Percentiles rank a stretch among this genome's conserved stretches.
These are phyloP conservation scores for Cataglyphis albicans DNA, from an alignment of 2,888 invertebrate genomes.

Conservation along the genomic window DNA sequence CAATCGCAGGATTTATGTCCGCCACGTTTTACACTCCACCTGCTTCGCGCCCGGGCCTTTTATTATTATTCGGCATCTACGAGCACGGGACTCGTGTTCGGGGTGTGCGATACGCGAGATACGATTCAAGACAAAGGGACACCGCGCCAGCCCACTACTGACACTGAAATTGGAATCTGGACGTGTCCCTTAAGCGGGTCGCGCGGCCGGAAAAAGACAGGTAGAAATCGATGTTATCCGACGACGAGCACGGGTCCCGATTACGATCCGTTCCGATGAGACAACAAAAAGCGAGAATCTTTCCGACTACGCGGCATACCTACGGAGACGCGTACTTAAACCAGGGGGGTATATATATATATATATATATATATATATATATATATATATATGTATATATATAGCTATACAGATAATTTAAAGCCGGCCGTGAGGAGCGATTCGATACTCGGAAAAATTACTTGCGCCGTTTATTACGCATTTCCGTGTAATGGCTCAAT, in stretches of 20 bases:
- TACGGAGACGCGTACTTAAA: conserved; percentile 61
- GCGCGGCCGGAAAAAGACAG: conserved; percentile 62
- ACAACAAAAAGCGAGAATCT: conserved; percentile 70
- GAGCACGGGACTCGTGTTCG: conserved; percentile 26
- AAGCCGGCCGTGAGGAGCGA: conserved; percentile 25
- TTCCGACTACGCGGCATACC: conserved; percentile 69
- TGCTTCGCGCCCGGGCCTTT: conserved; percentile 45
- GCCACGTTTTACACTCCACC: conserved; percentile 45
- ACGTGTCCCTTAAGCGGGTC: conserved; percentile 68
- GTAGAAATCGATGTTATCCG: conserved; percentile 75
- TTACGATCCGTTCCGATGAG: conserved; percentile 31
- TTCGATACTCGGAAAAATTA: conserved; percentile 53
- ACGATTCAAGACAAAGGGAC: conserved; percentile 55
- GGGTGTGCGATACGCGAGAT: conserved; percentile 62
- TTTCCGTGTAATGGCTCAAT: conserved; percentile 54
- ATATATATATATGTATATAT: too few relatives aligned
- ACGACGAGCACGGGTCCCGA: conserved; percentile 34
- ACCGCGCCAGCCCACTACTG: conserved; percentile 28
- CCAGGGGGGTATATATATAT: conserved; percentile 2
- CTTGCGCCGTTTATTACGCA: conserved; percentile 51
- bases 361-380: too few relatives aligned
- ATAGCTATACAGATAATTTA: conserved; percentile 42
- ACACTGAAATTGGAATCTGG: conserved; percentile 74
- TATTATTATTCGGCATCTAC: conserved; percentile 20
- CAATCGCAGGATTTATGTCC: conserved; percentile 37